phyloP scores from a whole-genome alignment of 2,797 vertebrate species.

The Microcaecilia unicolor region DNA sequence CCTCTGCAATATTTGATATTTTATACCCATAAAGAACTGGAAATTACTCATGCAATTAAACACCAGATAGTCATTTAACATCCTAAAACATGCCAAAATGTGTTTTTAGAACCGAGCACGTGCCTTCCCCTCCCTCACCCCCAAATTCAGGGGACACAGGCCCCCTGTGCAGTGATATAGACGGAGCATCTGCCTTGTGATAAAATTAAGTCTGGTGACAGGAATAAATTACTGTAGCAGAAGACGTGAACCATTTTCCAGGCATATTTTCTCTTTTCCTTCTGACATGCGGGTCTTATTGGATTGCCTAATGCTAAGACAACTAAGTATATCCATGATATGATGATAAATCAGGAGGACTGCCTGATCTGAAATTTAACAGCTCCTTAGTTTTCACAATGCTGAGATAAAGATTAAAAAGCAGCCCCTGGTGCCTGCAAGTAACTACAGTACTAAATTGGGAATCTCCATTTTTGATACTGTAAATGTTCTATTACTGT shows the following conservation, averaged over 20 bases:
- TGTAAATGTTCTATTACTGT: slow-evolving; percentile 36
- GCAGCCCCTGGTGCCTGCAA: slow-evolving; percentile 41
- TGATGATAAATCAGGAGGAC: slow-evolving; percentile 61
- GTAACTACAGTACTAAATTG: slow-evolving; percentile 55
- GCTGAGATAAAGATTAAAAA: slow-evolving; percentile 40
- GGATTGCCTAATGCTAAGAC: slow-evolving; percentile 64
- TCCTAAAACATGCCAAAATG: slow-evolving; percentile 38
- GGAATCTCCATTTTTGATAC: slow-evolving; percentile 53
- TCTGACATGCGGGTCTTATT: slow-evolving; percentile 68
- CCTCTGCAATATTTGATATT: slow-evolving; percentile 32
- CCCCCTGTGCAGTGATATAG: slow-evolving; percentile 47
- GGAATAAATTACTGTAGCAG: slow-evolving; percentile 62
- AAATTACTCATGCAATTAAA: slow-evolving; percentile 48
- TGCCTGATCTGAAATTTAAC: slow-evolving; percentile 53
- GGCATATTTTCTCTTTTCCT: slow-evolving; percentile 54
- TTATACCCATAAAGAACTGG: slow-evolving; percentile 17
- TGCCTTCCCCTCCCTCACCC: no score
- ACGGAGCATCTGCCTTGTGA: slow-evolving; percentile 58
- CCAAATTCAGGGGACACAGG: slow-evolving; percentile 51
- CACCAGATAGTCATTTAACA: slow-evolving; percentile 25
- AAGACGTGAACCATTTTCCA: slow-evolving; percentile 53
- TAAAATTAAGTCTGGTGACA: slow-evolving; percentile 69
- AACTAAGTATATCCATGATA: slow-evolving; percentile 61
- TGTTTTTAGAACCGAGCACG: slow-evolving; percentile 42
- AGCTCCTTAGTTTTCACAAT: slow-evolving; percentile 52